phyloP scores from a whole-genome alignment of 2,113 vertebrate genomes.

The Craseonycteris thonglongyai region DNA sequence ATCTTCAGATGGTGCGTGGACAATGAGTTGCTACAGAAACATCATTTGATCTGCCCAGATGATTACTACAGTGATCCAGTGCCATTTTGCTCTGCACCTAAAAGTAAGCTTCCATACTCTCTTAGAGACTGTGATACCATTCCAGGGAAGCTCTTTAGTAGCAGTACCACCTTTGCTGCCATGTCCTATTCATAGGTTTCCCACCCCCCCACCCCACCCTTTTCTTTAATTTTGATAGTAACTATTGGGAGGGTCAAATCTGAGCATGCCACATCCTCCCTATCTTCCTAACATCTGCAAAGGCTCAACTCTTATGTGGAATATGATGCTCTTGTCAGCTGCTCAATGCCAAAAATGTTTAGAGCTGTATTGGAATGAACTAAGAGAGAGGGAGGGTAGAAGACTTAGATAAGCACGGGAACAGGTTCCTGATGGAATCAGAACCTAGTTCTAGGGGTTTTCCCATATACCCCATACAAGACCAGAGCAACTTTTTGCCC shows the following conservation, averaged over 20 bases:
- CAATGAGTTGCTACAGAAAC: conserved; percentile 81
- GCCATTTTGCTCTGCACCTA: conserved; percentile 76
- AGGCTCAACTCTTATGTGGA: neutral
- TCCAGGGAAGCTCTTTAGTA: neutral
- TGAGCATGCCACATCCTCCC: neutral
- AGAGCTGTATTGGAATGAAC: neutral
- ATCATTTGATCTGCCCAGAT: conserved; percentile 85
- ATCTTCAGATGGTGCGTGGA: conserved; percentile 86
- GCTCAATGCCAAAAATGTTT: neutral
- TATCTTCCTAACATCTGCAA: neutral
- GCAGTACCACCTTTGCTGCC: no score
- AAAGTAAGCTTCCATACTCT: conserved; percentile 77
- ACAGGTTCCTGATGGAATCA: neutral
- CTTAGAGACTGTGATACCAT: no score
- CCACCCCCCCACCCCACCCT: no score
- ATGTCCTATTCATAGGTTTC: neutral
- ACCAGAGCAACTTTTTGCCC: neutral
- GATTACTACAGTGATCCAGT: conserved; percentile 82
- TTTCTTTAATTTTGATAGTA: neutral
- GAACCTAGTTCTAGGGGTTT: neutral
- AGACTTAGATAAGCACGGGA: neutral
- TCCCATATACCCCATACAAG: no score
- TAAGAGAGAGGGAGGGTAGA: neutral
- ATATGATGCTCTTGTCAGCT: neutral
- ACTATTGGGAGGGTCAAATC: neutral